A percentile compares a stretch with the other conserved stretches of the same genome.
Conservation (phyloP, 2,888 invertebrate genomes). For the Achlya flavicornis region DNA sequence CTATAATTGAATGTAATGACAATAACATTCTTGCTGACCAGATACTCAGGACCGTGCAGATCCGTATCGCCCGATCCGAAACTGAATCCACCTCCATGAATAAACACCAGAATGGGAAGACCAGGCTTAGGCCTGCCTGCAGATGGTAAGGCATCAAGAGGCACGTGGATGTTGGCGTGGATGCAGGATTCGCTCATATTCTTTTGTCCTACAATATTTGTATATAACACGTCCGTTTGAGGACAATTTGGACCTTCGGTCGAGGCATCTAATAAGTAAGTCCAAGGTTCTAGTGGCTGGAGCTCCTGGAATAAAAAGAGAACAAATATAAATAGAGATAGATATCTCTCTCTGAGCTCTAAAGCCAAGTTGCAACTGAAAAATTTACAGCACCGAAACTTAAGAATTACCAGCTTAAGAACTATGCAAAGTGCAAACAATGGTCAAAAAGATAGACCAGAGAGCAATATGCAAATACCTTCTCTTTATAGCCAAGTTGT, state of each 20-base stretch:
- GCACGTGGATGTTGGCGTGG: slow-evolving; percentile 70
- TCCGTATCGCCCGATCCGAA: slow-evolving; percentile 72
- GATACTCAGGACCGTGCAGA: slow-evolving; percentile 68
- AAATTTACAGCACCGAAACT: too few species aligned
- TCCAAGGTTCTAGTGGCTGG: slow-evolving; percentile 78
- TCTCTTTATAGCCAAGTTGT: too few species aligned
- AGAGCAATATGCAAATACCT: too few species aligned
- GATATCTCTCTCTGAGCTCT: too few species aligned
- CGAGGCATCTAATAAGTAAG: slow-evolving; percentile 78
- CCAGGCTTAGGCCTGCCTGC: slow-evolving; percentile 21
- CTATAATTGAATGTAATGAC: slow-evolving; percentile 79
- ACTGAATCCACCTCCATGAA: slow-evolving; percentile 76
- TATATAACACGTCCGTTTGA: slow-evolving; percentile 79
- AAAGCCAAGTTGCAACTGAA: too few species aligned
- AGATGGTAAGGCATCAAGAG: slow-evolving; percentile 45
- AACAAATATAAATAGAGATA: neutral
- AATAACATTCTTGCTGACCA: slow-evolving; percentile 63
- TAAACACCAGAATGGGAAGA: slow-evolving; percentile 69
- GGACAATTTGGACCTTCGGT: slow-evolving; percentile 85
- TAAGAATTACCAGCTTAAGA: too few species aligned
- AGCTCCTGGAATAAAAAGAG: slow-evolving; percentile 74
- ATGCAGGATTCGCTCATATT: slow-evolving; percentile 67
- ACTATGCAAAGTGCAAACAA: too few species aligned
- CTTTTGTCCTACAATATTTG: slow-evolving; percentile 47
- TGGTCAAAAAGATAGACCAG: too few species aligned